Conservation (phyloP, 2,113 vertebrate species). For the Cisticola juncidis region DNA sequence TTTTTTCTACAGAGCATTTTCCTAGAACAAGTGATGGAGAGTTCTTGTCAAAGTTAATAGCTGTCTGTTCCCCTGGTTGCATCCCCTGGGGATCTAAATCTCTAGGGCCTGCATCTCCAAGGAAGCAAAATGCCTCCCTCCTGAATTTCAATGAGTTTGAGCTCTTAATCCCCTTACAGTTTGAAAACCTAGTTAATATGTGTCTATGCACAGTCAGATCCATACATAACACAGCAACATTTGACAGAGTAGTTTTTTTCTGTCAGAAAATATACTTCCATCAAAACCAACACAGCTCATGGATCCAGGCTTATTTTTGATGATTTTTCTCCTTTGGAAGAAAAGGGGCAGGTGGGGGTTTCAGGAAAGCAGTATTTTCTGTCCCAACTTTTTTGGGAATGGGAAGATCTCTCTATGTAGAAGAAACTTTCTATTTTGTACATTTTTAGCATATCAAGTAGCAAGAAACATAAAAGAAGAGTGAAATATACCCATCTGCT, state of each 20-base stretch:
- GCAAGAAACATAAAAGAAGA: background rate
- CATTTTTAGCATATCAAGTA: background rate
- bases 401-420: background rate
- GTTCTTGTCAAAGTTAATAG: constrained; percentile 12
- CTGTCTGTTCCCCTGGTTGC: background rate
- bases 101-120: background rate
- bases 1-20: background rate
- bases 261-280: background rate
- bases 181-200: background rate
- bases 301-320: background rate
- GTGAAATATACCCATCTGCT: background rate
- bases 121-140: background rate
- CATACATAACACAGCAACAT: background rate
- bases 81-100: background rate
- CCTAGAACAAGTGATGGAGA: background rate
- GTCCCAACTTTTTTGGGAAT: background rate
- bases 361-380: background rate
- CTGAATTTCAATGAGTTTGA: constrained; percentile 15
- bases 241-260: background rate
- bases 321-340: background rate
- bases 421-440: background rate
- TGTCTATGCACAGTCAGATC: background rate
- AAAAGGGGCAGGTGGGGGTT: background rate
- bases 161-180: constrained; percentile 11
- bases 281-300: background rate